These are phyloP conservation scores for Ciconia boyciana DNA, from an alignment of 2,113 vertebrate species.

Conservation along the genomic window DNA sequence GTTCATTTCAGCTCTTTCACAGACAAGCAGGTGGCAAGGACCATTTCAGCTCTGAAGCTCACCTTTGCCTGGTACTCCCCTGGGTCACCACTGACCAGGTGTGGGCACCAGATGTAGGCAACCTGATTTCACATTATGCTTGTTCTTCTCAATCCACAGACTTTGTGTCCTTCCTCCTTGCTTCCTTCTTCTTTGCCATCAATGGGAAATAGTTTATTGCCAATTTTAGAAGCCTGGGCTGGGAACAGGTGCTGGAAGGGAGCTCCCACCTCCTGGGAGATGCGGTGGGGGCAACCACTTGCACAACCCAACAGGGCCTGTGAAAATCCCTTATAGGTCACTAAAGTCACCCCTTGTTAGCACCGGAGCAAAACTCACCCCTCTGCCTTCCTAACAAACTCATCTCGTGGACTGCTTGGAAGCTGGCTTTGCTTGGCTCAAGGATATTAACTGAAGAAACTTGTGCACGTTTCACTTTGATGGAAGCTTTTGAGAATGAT, in stretches of 20 bases:
- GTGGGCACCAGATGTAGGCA: rapidly evolving
- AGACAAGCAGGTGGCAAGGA: not conserved
- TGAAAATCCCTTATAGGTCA: not conserved
- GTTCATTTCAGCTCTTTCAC: not conserved
- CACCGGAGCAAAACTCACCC: not conserved
- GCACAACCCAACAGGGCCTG: not conserved
- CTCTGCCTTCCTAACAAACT: not conserved
- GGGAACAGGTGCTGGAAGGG: not conserved
- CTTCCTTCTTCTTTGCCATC: not conserved
- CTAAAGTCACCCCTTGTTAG: not conserved
- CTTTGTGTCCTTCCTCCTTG: not conserved
- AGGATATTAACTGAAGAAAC: not conserved
- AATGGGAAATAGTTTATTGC: not conserved
- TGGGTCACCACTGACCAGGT: not conserved
- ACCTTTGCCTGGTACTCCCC: not conserved
- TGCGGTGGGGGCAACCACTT: not conserved
- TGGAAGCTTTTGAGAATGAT: not conserved
- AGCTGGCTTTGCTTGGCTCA: not conserved
- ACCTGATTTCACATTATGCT: not conserved
- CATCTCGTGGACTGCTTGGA: not conserved
- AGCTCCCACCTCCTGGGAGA: not conserved
- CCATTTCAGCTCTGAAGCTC: not conserved
- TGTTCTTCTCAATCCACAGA: not conserved
- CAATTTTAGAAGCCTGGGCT: not conserved
- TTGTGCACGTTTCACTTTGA: not conserved